Base-by-base conservation (phyloP, 2,888 invertebrate species). In the Danaus chrysippus region DNA sequence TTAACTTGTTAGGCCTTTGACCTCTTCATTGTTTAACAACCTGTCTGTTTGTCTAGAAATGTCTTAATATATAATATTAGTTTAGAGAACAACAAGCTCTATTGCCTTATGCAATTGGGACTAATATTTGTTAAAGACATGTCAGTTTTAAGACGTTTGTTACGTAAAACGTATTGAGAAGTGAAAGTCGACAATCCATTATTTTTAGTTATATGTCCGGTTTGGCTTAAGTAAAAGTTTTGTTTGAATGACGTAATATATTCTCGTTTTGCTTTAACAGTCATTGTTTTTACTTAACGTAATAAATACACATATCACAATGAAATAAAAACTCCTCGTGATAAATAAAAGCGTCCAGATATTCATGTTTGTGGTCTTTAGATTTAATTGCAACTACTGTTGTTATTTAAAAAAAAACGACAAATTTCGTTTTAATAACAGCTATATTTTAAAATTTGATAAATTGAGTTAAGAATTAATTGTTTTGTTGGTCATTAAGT, bases 161-260 rank as follows among this genome's bases (percentile, higher is more conserved):
- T 71, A 73, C 68, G 73, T 69, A 70, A 64, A 55, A 49, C 58
- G 68, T 69, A 63, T 69, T 66, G 66, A 74, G 72, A 79, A 87
- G 90, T 86, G 90, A 90, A 90, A 90, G 90, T 88, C 69, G 76
- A 81, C 66, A 65, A 69, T 62, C 57, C 61, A 68, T 68, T 65
- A 81, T 83, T 83, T 83, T 84, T 82, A 81, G 76, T 76, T 77
- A 76, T 77, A 78, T 76, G 83, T 86, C 87, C 86, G 86, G 83
- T 81, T 86, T 73, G 76, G 68, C 72, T 66, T 72, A 67, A 83
- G 88, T 89, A 89, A 90, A 89, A 88, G 87, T 88, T 83, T 79
- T 74, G 78, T 77, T 76, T 72, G 71, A 67, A 73, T 89, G 83
- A 88, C 82, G 87, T 84, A 89, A 89, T 78, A 77, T 72, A 71